phyloP scores from a whole-genome alignment of 2,113 vertebrate genomes.

The Nicator chloris region DNA sequence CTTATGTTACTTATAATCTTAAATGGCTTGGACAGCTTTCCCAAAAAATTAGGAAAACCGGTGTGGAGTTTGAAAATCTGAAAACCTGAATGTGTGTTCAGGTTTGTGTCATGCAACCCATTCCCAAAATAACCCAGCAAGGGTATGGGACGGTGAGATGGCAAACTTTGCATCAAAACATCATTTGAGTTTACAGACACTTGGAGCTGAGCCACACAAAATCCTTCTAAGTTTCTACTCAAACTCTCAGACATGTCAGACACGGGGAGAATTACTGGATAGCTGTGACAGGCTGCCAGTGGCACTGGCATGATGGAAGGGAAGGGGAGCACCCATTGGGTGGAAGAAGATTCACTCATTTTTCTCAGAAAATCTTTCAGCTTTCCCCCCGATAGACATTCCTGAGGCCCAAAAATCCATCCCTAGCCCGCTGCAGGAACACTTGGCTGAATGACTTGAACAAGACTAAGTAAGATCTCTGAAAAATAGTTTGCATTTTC shows the following conservation, averaged over 20 bases:
- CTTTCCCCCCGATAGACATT: neutral
- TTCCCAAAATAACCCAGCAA: neutral
- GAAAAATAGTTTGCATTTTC: neutral
- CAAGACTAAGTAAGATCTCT: neutral
- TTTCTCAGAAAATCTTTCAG: neutral
- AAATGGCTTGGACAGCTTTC: neutral
- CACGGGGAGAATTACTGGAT: neutral
- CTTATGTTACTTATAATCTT: neutral
- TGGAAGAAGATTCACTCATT: neutral
- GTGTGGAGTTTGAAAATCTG: neutral
- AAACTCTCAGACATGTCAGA: neutral
- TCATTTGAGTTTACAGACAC: fast-evolving
- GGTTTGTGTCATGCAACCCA: fast-evolving
- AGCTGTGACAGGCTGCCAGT: neutral
- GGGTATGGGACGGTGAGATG: fast-evolving
- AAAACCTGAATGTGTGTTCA: neutral
- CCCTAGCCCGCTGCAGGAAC: neutral
- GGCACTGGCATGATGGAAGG: neutral
- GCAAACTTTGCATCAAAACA: neutral
- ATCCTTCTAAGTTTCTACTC: neutral
- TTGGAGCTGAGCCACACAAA: neutral
- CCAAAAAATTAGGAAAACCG: neutral
- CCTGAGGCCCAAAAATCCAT: neutral
- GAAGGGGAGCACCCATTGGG: neutral
- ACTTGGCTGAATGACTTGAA: neutral